Evolutionary conservation across 2,888 invertebrate genomes (phyloP).

Genomic region (Arenicola marina): DNA sequence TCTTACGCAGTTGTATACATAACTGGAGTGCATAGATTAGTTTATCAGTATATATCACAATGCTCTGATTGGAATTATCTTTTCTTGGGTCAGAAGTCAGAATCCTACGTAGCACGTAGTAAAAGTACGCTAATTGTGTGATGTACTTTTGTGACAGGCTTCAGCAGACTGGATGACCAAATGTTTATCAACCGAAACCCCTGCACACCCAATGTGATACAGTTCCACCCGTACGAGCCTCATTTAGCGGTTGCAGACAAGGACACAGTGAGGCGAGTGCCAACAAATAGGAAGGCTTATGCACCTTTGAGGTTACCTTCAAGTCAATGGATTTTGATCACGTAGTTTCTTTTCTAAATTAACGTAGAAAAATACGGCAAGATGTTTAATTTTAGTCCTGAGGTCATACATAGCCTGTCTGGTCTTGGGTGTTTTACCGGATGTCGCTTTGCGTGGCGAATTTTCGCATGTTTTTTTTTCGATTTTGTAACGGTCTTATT

Average conservation of each 20-base stretch:
- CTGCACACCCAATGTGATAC: conserved; percentile 76
- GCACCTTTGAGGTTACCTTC: too few species aligned
- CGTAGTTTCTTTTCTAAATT: neutral
- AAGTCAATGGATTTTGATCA: neutral
- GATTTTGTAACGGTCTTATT: too few species aligned
- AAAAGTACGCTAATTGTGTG: neutral
- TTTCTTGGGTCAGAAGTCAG: too few species aligned
- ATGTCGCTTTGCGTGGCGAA: too few species aligned
- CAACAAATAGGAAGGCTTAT: conserved; percentile 51
- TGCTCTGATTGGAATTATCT: too few species aligned
- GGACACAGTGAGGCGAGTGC: conserved; percentile 83
- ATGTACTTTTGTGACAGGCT: conserved; percentile 59
- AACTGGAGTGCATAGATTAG: too few species aligned
- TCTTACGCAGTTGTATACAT: too few species aligned
- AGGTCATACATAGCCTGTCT: too few species aligned
- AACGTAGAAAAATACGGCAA: neutral
- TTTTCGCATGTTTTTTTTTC: conserved; percentile 41
- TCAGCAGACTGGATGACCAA: conserved; percentile 77
- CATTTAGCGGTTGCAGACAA: conserved; percentile 85
- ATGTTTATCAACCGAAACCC: conserved; percentile 81
- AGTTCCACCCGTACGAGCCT: conserved; percentile 88
- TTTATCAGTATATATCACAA: too few species aligned
- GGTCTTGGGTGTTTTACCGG: too few species aligned
- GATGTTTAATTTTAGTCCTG: neutral
- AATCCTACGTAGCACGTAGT: too few species aligned